These are phyloP conservation scores for Astropecten irregularis DNA, from an alignment of 53 echinoderm and acorn worm genomes.

Conservation along the genomic window DNA sequence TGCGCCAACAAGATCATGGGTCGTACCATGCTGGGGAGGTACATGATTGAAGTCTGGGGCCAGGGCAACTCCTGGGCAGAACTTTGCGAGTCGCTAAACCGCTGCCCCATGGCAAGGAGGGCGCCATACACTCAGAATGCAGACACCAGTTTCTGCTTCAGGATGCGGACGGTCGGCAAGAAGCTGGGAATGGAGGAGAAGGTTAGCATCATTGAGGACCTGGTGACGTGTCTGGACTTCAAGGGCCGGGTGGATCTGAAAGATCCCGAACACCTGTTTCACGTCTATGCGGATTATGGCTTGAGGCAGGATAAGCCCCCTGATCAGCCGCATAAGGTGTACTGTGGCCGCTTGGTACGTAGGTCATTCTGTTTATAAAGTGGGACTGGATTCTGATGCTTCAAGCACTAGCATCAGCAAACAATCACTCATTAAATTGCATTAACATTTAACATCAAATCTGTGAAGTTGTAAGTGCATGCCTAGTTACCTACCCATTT, in stretches of 20 bases:
- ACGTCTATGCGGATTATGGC: constrained; percentile 91
- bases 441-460: too few relatives aligned
- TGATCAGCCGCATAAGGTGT: constrained; percentile 72
- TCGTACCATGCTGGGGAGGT: constrained; percentile 74
- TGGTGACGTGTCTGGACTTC: constrained; percentile 67
- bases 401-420: too few relatives aligned
- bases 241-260: constrained; percentile 75
- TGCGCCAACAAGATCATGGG: constrained; percentile 75
- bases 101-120: constrained; percentile 41
- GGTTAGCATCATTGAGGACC: constrained; percentile 55
- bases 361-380: too few relatives aligned
- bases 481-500: too few relatives aligned
- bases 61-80: constrained; percentile 71
- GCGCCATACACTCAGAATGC: constrained; percentile 40
- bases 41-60: constrained; percentile 91
- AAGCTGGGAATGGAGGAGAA: constrained; percentile 58
- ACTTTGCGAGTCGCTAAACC: constrained; percentile 59
- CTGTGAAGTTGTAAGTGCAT: too few relatives aligned
- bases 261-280: constrained; percentile 85
- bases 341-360: constrained; percentile 90
- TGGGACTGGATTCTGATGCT: too few relatives aligned
- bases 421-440: too few relatives aligned
- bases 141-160: constrained; percentile 81
- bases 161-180: constrained; percentile 82
- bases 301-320: constrained; percentile 75